A percentile compares a stretch with the other conserved stretches of the same genome.
These are phyloP conservation scores for Avahi laniger DNA, from an alignment of 2,797 vertebrate genomes.

Conservation along the genomic window DNA sequence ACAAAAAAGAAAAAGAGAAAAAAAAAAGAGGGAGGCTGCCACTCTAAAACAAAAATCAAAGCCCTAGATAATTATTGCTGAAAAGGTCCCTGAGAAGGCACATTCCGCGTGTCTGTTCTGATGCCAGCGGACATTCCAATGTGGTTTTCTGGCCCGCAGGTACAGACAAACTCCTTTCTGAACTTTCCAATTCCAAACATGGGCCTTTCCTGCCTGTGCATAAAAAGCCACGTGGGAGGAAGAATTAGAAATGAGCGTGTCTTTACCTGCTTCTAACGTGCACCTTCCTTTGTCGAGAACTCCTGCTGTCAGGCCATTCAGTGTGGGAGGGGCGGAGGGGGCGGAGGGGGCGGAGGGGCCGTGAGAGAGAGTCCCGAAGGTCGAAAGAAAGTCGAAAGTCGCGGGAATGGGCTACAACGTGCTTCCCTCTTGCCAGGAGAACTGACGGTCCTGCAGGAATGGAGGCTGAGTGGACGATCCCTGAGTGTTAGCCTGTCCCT, in stretches of 20 bases:
- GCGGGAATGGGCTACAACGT: background rate
- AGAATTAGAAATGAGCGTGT: background rate
- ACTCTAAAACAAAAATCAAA: background rate
- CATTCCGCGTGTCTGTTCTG: background rate
- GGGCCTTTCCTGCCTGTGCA: background rate
- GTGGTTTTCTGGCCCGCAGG: background rate
- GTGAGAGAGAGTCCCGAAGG: background rate
- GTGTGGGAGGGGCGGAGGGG: no score
- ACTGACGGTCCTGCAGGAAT: background rate
- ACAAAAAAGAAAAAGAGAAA: background rate
- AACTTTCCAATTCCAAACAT: background rate
- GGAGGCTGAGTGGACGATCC: background rate
- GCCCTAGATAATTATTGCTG: background rate
- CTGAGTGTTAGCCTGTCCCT: background rate
- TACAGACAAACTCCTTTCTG: background rate
- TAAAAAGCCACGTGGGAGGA: background rate
- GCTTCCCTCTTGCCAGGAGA: background rate
- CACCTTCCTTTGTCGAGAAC: background rate
- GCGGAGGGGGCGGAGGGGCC: background rate
- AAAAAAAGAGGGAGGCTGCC: background rate
- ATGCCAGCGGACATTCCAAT: background rate
- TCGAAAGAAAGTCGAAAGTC: background rate
- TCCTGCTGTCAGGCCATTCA: background rate
- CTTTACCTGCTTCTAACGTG: background rate
- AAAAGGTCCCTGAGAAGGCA: background rate